These are phyloP conservation scores for Cossypha heuglini DNA, from an alignment of 2,797 vertebrate species.

Conservation along the genomic window DNA sequence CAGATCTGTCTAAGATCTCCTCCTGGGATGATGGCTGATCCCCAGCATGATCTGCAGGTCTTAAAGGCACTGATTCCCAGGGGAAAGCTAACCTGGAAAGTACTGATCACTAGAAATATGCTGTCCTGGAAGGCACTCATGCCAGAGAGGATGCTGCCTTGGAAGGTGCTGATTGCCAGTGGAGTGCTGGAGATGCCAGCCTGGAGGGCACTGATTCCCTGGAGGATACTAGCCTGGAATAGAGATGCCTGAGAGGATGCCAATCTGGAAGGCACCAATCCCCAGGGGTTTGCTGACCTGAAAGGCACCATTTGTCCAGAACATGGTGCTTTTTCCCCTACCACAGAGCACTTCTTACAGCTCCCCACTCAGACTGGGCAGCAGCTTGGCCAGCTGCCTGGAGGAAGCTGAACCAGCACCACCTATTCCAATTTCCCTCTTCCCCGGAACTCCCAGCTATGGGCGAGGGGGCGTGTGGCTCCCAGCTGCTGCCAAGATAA, in stretches of 20 bases:
- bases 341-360: not conserved
- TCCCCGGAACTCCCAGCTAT: fast-evolving
- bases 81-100: not conserved
- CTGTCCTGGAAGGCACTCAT: not conserved
- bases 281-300: not conserved
- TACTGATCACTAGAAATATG: not conserved
- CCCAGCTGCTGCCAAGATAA: not conserved
- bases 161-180: not conserved
- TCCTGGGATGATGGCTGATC: not conserved
- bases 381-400: not conserved
- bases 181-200: not conserved
- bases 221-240: not conserved
- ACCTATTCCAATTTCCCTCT: not conserved
- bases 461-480: not conserved
- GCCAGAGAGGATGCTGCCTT: not conserved
- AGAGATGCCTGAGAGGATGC: not conserved
- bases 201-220: not conserved
- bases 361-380: not conserved
- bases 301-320: not conserved
- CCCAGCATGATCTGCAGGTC: not conserved
- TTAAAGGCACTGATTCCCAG: not conserved
- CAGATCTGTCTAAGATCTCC: not conserved
- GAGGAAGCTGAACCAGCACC: not conserved
- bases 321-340: not conserved
- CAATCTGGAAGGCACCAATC: not conserved